phyloP scores from a whole-genome alignment of 2,113 vertebrate species.

The Pterocles gutturalis region DNA sequence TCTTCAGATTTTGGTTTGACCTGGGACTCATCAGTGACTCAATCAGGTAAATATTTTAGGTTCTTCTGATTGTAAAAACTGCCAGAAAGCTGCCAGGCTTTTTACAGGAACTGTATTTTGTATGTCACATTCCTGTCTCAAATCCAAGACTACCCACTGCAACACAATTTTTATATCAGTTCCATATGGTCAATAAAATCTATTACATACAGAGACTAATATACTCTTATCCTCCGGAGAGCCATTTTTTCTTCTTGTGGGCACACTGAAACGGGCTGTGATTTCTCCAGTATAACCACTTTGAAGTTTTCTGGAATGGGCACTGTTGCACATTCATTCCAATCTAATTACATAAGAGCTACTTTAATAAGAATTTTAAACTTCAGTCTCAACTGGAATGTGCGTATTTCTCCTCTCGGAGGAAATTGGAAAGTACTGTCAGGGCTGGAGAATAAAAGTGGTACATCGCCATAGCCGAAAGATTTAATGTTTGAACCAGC shows the following conservation, averaged over 20 bases:
- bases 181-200: slow-evolving; percentile 87
- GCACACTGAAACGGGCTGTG: slow-evolving; percentile 52
- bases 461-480: neutral
- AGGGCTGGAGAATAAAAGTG: slow-evolving; percentile 9
- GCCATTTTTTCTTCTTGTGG: slow-evolving; percentile 64
- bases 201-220: slow-evolving; percentile 73
- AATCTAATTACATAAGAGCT: slow-evolving; percentile 63
- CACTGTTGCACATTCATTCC: slow-evolving; percentile 51
- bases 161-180: slow-evolving; percentile 81
- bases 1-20: slow-evolving; percentile 90
- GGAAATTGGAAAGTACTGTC: slow-evolving; percentile 43
- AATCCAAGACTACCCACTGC: slow-evolving; percentile 73
- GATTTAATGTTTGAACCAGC: neutral
- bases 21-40: slow-evolving; percentile 90
- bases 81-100: slow-evolving; percentile 67
- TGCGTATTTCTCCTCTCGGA: neutral
- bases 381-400: slow-evolving; percentile 39
- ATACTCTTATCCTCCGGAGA: slow-evolving; percentile 65
- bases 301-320: slow-evolving; percentile 55
- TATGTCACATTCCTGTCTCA: slow-evolving; percentile 74
- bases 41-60: slow-evolving; percentile 84
- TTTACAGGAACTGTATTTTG: slow-evolving; percentile 65
- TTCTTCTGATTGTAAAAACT: slow-evolving; percentile 48
- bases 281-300: slow-evolving; percentile 42
- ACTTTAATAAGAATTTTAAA: slow-evolving; percentile 58